Conservation (phyloP, 23 tunicate species). For the Corella eumyota region DNA sequence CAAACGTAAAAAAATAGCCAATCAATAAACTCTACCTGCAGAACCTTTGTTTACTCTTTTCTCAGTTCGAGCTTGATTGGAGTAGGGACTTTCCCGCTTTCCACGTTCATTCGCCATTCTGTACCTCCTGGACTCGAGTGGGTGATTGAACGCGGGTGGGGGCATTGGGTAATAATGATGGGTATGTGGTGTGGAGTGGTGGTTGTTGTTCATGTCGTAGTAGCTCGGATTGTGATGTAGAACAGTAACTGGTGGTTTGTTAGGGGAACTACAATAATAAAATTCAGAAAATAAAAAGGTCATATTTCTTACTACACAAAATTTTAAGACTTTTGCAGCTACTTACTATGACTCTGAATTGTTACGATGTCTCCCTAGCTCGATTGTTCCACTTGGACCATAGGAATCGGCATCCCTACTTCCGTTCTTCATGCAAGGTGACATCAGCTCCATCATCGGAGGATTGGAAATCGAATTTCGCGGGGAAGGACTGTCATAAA, state of each 20-base stretch:
- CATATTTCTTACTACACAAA: background rate
- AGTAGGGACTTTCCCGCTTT: constrained; percentile 3
- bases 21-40: no score
- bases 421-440: constrained; percentile 16
- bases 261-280: constrained; percentile 12
- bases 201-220: background rate
- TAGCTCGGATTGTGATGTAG: constrained; percentile 42
- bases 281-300: background rate
- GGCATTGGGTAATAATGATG: constrained; percentile 14
- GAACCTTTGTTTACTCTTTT: background rate
- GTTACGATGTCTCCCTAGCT: no score
- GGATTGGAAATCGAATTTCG: constrained; percentile 4
- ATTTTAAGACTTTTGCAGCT: background rate
- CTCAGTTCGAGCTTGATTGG: constrained; percentile 7
- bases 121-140: background rate
- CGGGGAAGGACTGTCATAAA: constrained; percentile 7
- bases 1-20: no score
- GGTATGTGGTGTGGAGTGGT: background rate
- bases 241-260: constrained; percentile 55
- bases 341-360: no score
- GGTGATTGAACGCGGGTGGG: constrained; percentile 8
- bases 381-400: background rate
- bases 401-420: background rate
- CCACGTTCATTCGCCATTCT: background rate
- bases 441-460: constrained; percentile 54